These are phyloP conservation scores for Aradus depressus DNA, from an alignment of 2,888 invertebrate species.

Conservation along the genomic window DNA sequence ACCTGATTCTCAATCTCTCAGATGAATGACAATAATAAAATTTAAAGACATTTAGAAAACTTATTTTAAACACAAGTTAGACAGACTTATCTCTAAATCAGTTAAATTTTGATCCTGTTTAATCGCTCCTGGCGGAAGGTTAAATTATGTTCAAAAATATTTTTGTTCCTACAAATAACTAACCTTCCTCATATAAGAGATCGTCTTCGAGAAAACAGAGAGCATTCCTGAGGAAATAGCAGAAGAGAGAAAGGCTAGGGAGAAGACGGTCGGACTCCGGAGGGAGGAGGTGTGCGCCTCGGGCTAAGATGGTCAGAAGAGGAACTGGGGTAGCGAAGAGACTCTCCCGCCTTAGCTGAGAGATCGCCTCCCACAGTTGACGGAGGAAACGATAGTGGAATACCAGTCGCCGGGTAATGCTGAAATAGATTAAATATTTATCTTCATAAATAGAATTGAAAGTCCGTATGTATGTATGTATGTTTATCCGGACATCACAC, in stretches of 20 bases:
- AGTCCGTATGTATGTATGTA: too few relatives aligned
- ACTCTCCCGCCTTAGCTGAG: conserved; percentile 1
- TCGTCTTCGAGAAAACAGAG: conserved; percentile 17
- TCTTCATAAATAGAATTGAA: too few relatives aligned
- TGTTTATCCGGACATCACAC: too few relatives aligned
- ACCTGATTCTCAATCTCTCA: too few relatives aligned
- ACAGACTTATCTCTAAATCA: too few relatives aligned
- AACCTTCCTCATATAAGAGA: conserved; percentile 19
- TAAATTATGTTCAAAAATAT: too few relatives aligned
- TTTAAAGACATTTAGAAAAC: too few relatives aligned
- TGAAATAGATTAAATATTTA: background rate
- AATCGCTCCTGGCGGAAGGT: too few relatives aligned
- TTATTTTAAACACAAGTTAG: too few relatives aligned
- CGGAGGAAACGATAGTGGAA: conserved; percentile 19
- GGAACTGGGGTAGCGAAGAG: conserved; percentile 30
- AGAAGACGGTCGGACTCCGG: conserved; percentile 56
- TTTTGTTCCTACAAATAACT: too few relatives aligned
- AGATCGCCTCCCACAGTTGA: conserved; percentile 18
- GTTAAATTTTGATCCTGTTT: too few relatives aligned
- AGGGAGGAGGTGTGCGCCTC: conserved; percentile 50
- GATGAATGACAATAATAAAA: too few relatives aligned
- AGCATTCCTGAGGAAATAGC: conserved; percentile 35
- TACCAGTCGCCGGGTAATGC: background rate
- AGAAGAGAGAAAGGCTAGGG: conserved; percentile 71
- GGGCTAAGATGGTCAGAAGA: conserved; percentile 52